Evolutionary conservation across 2,888 invertebrate species (phyloP).

Genomic region (Scrobipalpa costella): DNA sequence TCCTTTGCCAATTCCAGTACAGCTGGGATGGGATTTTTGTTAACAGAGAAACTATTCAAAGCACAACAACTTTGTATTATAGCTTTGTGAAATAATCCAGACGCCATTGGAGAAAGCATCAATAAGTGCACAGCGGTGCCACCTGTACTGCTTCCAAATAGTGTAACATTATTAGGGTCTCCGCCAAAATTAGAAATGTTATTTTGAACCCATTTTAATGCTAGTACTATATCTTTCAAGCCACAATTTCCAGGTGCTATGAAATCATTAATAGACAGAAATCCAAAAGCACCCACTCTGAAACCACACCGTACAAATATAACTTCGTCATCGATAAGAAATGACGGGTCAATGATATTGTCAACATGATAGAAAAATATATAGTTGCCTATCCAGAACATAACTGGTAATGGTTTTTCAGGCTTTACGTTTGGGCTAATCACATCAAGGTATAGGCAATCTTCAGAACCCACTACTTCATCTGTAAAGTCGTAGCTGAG

Average conservation of each 20-base stretch:
- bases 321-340: conserved; percentile 57
- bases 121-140: conserved; percentile 72
- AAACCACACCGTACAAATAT: conserved; percentile 71
- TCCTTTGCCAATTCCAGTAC: conserved; percentile 56
- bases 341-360: conserved; percentile 57
- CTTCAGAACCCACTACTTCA: conserved; percentile 59
- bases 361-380: conserved; percentile 55
- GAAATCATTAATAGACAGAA: conserved; percentile 66
- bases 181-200: conserved; percentile 72
- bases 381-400: conserved; percentile 76
- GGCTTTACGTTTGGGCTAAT: conserved; percentile 57
- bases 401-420: conserved; percentile 66
- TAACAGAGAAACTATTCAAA: conserved; percentile 65
- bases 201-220: conserved; percentile 69
- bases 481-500: conserved; percentile 32
- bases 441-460: conserved; percentile 71
- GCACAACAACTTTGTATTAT: conserved; percentile 73
- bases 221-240: conserved; percentile 70
- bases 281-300: conserved; percentile 73
- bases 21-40: conserved; percentile 58
- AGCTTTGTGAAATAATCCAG: conserved; percentile 71
- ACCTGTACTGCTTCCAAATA: conserved; percentile 74
- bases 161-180: conserved; percentile 70
- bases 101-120: conserved; percentile 73
- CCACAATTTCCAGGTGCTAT: conserved; percentile 74